Percentiles rank a stretch among this genome's conserved stretches.
Conservation (phyloP, 30 jellyfish, hydroid and myxozoan species). For the Rhopilema esculentum region DNA sequence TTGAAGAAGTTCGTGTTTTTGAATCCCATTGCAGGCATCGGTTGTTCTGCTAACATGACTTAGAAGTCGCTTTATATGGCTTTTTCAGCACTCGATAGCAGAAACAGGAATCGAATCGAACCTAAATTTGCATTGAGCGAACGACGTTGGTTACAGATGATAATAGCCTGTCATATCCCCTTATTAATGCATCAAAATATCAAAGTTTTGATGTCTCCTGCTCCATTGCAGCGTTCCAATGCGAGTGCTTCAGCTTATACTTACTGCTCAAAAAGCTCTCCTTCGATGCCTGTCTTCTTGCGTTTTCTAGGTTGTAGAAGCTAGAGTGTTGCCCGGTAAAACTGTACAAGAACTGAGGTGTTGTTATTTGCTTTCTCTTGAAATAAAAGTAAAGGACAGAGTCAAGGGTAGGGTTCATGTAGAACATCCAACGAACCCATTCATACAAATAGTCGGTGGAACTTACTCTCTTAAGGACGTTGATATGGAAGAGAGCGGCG, state of each 20-base stretch:
- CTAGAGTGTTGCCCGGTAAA: neutral
- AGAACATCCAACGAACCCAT: conserved; percentile 44
- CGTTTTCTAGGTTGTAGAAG: neutral
- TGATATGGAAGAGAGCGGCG: neutral
- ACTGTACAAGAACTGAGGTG: neutral
- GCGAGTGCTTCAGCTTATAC: neutral
- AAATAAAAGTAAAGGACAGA: conserved; percentile 18
- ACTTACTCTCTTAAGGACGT: neutral
- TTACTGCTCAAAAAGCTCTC: neutral
- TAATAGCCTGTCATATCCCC: neutral
- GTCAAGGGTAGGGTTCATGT: conserved; percentile 16
- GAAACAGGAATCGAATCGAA: too few species aligned
- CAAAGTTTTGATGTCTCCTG: neutral
- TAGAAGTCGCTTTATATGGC: too few species aligned
- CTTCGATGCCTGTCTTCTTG: neutral
- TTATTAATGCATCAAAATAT: neutral
- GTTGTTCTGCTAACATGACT: too few species aligned
- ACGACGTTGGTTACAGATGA: too few species aligned
- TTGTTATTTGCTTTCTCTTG: neutral
- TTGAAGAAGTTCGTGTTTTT: too few species aligned
- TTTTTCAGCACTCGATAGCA: too few species aligned
- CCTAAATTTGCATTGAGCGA: too few species aligned
- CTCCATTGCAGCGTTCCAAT: neutral
- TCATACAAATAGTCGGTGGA: conserved; percentile 17
- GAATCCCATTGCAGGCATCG: too few species aligned